A percentile compares a stretch with the other conserved stretches of the same genome.
Conservation (phyloP, 2,113 vertebrate genomes). For the Helogale parvula region DNA sequence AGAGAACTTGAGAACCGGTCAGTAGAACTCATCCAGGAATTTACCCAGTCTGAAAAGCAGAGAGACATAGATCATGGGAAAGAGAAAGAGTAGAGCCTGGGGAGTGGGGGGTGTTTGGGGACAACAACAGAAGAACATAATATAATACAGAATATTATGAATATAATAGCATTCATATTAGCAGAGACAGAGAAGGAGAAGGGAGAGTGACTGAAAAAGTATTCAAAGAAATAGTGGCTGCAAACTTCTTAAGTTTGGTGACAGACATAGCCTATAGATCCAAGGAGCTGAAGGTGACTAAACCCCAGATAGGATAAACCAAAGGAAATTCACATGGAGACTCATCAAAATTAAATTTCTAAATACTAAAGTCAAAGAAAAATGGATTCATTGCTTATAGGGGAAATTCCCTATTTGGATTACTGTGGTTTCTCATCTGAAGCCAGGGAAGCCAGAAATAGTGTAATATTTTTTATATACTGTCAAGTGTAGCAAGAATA, state of each 20-base stretch:
- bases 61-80: not conserved
- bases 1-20: not conserved
- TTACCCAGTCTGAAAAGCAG: not conserved
- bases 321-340: not conserved
- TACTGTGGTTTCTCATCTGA: not conserved
- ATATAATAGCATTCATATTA: not conserved
- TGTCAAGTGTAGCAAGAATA: not conserved
- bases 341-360: not conserved
- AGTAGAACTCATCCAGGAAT: not conserved
- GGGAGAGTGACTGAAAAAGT: not conserved
- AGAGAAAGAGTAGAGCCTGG: not conserved
- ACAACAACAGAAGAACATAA: not conserved
- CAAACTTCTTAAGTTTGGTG: not conserved
- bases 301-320: not conserved
- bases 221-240: not conserved
- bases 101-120: not conserved
- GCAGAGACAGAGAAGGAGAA: not conserved
- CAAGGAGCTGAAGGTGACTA: not conserved
- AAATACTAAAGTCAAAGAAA: constrained; percentile 9
- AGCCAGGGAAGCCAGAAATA: not conserved
- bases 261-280: not conserved
- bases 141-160: not conserved
- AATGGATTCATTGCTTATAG: not conserved
- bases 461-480: not conserved
- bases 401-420: not conserved